Percentiles rank a stretch among this genome's conserved stretches.
phyloP scores from a whole-genome alignment of 2,113 vertebrate species.

The Orientallactaga bullata region DNA sequence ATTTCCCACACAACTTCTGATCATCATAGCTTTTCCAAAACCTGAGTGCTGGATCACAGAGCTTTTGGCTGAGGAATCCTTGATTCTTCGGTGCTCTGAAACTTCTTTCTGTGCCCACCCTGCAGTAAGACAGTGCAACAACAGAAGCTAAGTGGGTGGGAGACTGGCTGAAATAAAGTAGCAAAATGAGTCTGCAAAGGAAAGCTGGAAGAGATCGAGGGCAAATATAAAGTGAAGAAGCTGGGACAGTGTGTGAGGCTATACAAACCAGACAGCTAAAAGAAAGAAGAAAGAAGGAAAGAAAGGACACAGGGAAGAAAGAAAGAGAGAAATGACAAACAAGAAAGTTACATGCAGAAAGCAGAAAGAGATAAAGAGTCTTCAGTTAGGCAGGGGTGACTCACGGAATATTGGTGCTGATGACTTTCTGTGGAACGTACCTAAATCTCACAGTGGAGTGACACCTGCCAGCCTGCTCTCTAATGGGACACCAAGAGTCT shows the following conservation, averaged over 20 bases:
- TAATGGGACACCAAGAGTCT: slow-evolving; percentile 40
- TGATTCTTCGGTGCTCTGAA: background rate
- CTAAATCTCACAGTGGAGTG: slow-evolving; percentile 58
- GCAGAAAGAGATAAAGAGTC: background rate
- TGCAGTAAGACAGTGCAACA: background rate
- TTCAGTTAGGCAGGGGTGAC: background rate
- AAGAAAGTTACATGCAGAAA: background rate
- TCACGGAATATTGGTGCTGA: background rate
- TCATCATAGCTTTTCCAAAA: background rate
- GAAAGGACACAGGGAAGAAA: background rate
- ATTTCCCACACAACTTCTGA: background rate
- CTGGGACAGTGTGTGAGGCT: background rate
- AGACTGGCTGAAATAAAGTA: background rate
- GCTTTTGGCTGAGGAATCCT: background rate
- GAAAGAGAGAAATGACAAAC: background rate
- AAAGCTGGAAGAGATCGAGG: background rate
- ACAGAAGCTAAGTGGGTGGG: background rate
- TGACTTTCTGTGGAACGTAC: slow-evolving; percentile 21
- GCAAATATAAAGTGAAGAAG: background rate
- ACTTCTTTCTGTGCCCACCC: background rate
- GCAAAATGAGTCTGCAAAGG: background rate
- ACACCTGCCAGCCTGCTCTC: slow-evolving; percentile 30
- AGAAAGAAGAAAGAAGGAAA: background rate
- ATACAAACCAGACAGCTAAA: background rate
- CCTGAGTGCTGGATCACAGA: background rate